Conservation (phyloP, 2,888 invertebrate genomes). For the Ashinkailepas kermadecensis region DNA sequence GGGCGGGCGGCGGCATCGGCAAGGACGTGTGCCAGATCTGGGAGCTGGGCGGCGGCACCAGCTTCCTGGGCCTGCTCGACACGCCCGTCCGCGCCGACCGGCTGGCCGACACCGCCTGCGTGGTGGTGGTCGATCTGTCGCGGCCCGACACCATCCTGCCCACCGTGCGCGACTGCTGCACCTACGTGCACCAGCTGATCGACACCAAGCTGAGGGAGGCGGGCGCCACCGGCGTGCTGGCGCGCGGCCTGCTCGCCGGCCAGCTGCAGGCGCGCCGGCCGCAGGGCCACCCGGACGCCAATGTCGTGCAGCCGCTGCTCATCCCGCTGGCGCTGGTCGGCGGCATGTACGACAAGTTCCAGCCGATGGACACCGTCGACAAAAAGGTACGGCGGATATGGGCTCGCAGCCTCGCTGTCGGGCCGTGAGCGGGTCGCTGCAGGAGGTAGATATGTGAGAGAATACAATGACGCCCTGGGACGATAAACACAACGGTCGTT, state of each 20-base stretch:
- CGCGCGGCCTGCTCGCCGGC: neutral
- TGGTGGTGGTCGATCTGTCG: conserved; percentile 71
- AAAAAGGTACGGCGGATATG: conserved; percentile 55
- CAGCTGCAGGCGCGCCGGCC: neutral
- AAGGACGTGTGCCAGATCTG: conserved; percentile 71
- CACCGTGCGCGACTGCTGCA: conserved; percentile 52
- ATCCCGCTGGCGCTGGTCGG: conserved; percentile 70
- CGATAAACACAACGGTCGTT: too few relatives aligned
- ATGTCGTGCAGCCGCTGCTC: conserved; percentile 52
- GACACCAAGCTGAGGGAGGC: neutral
- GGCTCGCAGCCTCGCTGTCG: too few relatives aligned
- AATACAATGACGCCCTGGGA: too few relatives aligned
- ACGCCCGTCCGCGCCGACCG: conserved; percentile 44
- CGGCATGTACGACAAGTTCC: conserved; percentile 78
- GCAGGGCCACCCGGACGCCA: neutral
- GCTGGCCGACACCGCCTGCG: conserved; percentile 47
- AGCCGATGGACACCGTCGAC: conserved; percentile 59
- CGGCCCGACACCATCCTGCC: conserved; percentile 64
- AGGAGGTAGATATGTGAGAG: too few relatives aligned
- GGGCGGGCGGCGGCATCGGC: conserved; percentile 50
- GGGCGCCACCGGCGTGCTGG: neutral
- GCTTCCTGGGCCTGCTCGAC: conserved; percentile 48
- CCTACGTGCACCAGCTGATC: neutral
- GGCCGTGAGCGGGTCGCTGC: too few relatives aligned
- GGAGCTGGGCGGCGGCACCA: conserved; percentile 64